Percentiles rank a stretch among this genome's conserved stretches.
Conservation (phyloP, 2,113 vertebrate genomes). For the Channa argus region DNA sequence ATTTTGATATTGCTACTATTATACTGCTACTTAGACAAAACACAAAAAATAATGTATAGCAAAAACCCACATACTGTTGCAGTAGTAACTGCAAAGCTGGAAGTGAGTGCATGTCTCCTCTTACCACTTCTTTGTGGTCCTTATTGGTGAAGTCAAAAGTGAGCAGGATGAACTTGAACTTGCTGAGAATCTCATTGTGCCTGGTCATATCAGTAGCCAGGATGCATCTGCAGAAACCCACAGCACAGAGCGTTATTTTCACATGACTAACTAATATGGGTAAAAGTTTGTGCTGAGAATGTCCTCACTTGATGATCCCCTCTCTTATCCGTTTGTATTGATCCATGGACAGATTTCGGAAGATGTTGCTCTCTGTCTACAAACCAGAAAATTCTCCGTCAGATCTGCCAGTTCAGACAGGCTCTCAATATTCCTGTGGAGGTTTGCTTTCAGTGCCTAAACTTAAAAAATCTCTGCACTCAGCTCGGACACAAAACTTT, state of each 20-base stretch:
- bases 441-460: no score
- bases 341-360: constrained; percentile 83
- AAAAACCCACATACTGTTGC: no score
- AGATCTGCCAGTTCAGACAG: no score
- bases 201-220: constrained; percentile 85
- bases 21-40: no score
- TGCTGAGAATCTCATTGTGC: constrained; percentile 85
- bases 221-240: constrained; percentile 76
- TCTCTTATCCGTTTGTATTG: constrained; percentile 85
- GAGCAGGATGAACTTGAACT: constrained; percentile 82
- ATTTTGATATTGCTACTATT: no score
- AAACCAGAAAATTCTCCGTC: constrained; percentile 15
- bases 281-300: neutral
- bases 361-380: constrained; percentile 85
- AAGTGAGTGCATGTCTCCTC: neutral
- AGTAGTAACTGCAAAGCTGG: no score
- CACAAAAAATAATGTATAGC: no score
- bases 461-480: no score
- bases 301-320: constrained; percentile 85
- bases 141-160: constrained; percentile 83
- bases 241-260: neutral
- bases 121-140: constrained; percentile 85
- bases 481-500: neutral
- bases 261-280: neutral
- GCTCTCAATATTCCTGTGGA: no score